Base-by-base conservation (phyloP, 2,113 vertebrate species). In the Pachyramphus minor region DNA sequence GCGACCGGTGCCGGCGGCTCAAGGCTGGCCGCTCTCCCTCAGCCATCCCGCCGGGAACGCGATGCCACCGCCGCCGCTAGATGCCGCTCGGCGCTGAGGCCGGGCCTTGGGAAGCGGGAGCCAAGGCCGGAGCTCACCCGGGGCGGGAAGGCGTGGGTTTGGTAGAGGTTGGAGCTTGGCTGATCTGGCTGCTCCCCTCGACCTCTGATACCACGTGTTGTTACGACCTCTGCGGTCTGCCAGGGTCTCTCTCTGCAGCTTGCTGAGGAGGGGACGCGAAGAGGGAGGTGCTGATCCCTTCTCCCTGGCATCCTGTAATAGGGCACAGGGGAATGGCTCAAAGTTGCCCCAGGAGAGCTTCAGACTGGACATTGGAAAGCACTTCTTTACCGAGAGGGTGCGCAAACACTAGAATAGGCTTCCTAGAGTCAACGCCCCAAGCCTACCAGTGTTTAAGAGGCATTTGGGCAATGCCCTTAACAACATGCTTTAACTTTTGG, bases 151-250 rank as follows among this genome's bases (percentile, higher is more conserved):
- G 19, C 1, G 5, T 2, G 56, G 13, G 8, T 12, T 18, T 2
- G 50, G 42, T 5, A 22, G 5, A 8, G 30, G 6, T 2, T 14
- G 49, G 16, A 6, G 15, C 8, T 15, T 23, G 35, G 31, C 42
- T 37, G 7, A 35, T 52, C 15, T 27, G 42, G 14, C 35, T 37
- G 6, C 33, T 44, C 12, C 11, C 23, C 25, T 71, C 42, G 3
- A 1, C 6, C 64, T 22, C 13, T 10, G 4, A 1, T 27, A 16
- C 28, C 42, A 0, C 0, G 4, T 2, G 14, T 11, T 23, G 28
- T 6, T 3, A 12, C 2, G 27, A 1, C 8, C 19, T 35, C 14
- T 11, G 8, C 3, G 6, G 8, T 16, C 37, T n/a, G 42, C 47
- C 42, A 8, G 10, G 35, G 25, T 8, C 2, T 6, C 20, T 39